Conservation (phyloP, 2,797 vertebrate species). For the Siniperca obscura region DNA sequence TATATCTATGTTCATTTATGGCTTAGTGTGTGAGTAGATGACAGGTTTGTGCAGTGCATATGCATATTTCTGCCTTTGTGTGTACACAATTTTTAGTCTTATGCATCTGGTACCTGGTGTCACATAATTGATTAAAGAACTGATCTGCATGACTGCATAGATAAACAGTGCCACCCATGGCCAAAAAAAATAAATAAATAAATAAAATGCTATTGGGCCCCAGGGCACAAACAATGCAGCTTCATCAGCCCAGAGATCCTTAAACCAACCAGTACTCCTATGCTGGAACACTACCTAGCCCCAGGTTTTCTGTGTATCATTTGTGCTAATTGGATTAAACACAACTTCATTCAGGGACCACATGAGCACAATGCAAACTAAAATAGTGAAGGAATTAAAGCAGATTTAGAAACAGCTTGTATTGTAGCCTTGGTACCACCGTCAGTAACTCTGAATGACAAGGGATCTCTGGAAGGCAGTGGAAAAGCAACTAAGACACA, state of each 20-base stretch:
- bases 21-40: background rate
- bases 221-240: too few species aligned
- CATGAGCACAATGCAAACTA: too few species aligned
- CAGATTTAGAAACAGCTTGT: background rate
- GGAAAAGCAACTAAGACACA: background rate
- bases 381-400: too few species aligned
- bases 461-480: background rate
- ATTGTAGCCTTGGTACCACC: background rate
- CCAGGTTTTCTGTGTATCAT: background rate
- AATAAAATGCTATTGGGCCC: too few species aligned
- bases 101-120: too few species aligned
- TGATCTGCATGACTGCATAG: background rate
- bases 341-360: too few species aligned
- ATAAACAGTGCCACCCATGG: too few species aligned
- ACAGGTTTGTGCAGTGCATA: background rate
- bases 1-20: background rate
- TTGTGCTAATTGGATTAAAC: too few species aligned
- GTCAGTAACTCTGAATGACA: constrained; percentile 4
- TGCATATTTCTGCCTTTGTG: background rate
- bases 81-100: too few species aligned
- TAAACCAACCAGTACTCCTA: background rate
- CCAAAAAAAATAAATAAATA: too few species aligned
- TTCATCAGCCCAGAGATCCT: background rate
- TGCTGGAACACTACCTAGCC: background rate
- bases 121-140: too few species aligned